These are phyloP conservation scores for Leptinotarsa lineolata DNA, from an alignment of 1,140 invertebrate species.

Conservation along the genomic window DNA sequence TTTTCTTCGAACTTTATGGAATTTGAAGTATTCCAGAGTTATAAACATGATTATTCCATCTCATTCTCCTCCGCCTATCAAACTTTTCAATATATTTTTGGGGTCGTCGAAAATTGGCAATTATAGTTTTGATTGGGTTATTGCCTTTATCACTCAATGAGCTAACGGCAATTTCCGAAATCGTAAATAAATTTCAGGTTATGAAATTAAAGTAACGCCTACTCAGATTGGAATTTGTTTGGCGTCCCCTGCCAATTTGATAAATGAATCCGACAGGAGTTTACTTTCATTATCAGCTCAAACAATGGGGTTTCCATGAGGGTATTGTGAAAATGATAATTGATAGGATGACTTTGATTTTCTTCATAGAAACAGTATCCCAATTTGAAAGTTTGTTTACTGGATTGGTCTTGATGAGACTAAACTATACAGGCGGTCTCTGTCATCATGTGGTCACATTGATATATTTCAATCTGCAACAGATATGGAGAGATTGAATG, in stretches of 20 bases:
- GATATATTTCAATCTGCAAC: too few species aligned
- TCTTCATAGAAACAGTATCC: too few species aligned
- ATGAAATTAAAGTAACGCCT: conserved; percentile 41
- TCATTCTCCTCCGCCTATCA: neutral
- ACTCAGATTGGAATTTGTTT: conserved; percentile 27
- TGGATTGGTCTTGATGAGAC: too few species aligned
- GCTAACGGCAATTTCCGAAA: conserved; percentile 37
- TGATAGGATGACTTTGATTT: too few species aligned
- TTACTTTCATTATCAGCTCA: neutral
- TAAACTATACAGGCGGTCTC: too few species aligned
- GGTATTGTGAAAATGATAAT: too few species aligned
- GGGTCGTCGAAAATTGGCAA: conserved; percentile 19
- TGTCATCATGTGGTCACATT: too few species aligned
- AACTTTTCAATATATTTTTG: conserved; percentile 18
- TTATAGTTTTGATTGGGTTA: conserved; percentile 12
- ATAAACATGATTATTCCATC: conserved; percentile 5
- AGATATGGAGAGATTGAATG: too few species aligned
- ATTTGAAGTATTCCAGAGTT: neutral
- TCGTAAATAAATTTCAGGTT: conserved; percentile 29
- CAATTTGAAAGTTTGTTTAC: too few species aligned
- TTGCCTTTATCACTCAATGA: conserved; percentile 31
- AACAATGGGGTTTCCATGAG: too few species aligned
- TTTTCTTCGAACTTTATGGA: neutral
- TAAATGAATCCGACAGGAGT: neutral
- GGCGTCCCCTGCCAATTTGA: neutral